Percentiles rank a stretch among this genome's conserved stretches.
Conservation (phyloP, 2,797 vertebrate genomes). For the Phrynocephalus vlangalii region DNA sequence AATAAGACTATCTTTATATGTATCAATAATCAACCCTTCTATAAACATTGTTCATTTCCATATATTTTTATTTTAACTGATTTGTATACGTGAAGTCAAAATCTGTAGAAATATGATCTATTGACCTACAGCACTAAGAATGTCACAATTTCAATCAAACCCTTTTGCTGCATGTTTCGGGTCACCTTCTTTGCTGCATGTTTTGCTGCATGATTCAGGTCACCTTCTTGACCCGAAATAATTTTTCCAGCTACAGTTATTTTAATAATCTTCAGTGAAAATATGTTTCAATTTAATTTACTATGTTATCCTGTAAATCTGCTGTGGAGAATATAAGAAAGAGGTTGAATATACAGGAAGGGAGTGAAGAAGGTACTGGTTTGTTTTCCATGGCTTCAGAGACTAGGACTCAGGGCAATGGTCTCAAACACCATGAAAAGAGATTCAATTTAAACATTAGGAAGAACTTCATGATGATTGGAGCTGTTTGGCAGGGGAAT, state of each 20-base stretch:
- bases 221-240: background rate
- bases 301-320: background rate
- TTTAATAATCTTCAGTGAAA: background rate
- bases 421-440: too few species aligned
- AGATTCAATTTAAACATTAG: too few species aligned
- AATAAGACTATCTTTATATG: background rate
- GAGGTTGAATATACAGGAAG: background rate
- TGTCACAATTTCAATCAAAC: background rate
- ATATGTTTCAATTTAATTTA: background rate
- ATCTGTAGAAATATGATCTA: background rate
- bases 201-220: too few species aligned
- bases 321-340: background rate
- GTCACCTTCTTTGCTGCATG: background rate
- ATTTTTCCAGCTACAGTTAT: background rate
- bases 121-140: background rate
- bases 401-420: too few species aligned
- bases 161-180: too few species aligned
- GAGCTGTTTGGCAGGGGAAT: too few species aligned
- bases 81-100: background rate
- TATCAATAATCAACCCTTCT: background rate
- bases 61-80: background rate
- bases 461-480: too few species aligned
- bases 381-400: too few species aligned
- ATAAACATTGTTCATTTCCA: background rate
- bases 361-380: background rate